These are phyloP conservation scores for Trypoxylus dichotomus DNA, from an alignment of 1,140 invertebrate species.

Conservation along the genomic window DNA sequence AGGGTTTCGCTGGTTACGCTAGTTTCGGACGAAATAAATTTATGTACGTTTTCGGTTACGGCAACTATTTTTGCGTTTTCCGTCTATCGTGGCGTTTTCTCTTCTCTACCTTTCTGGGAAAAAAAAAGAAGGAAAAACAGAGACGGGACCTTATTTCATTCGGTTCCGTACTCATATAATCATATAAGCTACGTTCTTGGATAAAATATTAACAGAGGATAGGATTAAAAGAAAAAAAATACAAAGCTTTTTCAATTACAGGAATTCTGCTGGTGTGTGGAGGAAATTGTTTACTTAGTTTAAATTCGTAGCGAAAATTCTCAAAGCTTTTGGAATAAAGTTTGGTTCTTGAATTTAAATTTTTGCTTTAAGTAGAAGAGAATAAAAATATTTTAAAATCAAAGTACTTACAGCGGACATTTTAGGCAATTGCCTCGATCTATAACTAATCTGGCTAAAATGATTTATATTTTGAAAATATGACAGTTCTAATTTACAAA, in stretches of 20 bases:
- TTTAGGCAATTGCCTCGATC: no score
- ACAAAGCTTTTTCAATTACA: neutral
- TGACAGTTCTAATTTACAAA: no score
- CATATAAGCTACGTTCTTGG: neutral
- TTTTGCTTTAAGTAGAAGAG: no score
- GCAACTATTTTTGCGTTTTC: slow-evolving; percentile 25
- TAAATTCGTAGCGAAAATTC: no score
- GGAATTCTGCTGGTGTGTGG: neutral
- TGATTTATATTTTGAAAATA: no score
- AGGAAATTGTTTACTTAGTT: no score
- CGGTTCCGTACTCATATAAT: neutral
- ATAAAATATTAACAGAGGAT: slow-evolving; percentile 4
- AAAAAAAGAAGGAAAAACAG: neutral
- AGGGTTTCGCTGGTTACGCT: slow-evolving; percentile 15
- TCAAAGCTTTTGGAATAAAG: no score
- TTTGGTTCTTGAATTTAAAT: no score
- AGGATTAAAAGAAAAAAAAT: neutral
- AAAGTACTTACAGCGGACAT: no score
- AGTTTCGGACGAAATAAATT: slow-evolving; percentile 24
- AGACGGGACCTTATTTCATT: neutral
- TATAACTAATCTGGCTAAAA: no score
- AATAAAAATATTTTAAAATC: no score
- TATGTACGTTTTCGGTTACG: slow-evolving; percentile 23
- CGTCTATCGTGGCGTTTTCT: slow-evolving; percentile 2
- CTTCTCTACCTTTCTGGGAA: neutral